Evolutionary conservation across 2,888 invertebrate species (phyloP), one percentile per base, ranked within the genome.

Genomic region (Apocheima hispidaria): DNA sequence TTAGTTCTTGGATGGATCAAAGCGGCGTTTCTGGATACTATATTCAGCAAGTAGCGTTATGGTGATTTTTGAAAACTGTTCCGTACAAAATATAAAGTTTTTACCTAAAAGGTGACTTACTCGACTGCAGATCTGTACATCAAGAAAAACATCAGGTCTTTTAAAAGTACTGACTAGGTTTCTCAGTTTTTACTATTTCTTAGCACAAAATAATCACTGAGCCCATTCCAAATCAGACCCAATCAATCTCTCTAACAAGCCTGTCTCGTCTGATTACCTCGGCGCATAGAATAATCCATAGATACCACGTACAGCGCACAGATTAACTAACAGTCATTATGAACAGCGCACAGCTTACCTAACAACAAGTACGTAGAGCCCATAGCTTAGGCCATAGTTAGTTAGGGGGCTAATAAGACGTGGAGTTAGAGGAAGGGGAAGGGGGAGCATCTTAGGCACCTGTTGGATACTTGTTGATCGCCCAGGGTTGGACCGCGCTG

Each of bases 251-350:
- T 36, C 51, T 38, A 51, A 56, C 61, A 51, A 40, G 50, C 53
- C 60, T 82, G 86, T 87, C 86, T 81, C 74, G 73, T 77, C 82
- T 83, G 82, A 87, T 87, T 84, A 86, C 84, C 68, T 68, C 71
- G 65, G 57, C 43, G 72, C 28, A 46, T 28, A 46, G 44, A 7
- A 16, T 46, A 4, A 7, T 6, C 18, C 5, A 28, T 7, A 44
- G 44, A 14, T 9, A 43, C 43, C 26, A 26, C 43, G 14, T 3
- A n/a, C 6, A 16, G 2, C 3, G 2, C 28, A 46, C 44, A 46
- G 44, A 12, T 16, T 46, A 30, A 28, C 18, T 10, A 10, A 7
- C 20, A 30, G 46, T 20, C n/a, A 48, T 20, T 48, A 33, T 18
- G 2, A 2, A 48, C 4, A 12, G 12, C 5, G 18, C 40, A 28